Percentiles rank a stretch among this genome's conserved stretches.
Conservation (phyloP, 2,113 vertebrate genomes). For the Serinus canaria region DNA sequence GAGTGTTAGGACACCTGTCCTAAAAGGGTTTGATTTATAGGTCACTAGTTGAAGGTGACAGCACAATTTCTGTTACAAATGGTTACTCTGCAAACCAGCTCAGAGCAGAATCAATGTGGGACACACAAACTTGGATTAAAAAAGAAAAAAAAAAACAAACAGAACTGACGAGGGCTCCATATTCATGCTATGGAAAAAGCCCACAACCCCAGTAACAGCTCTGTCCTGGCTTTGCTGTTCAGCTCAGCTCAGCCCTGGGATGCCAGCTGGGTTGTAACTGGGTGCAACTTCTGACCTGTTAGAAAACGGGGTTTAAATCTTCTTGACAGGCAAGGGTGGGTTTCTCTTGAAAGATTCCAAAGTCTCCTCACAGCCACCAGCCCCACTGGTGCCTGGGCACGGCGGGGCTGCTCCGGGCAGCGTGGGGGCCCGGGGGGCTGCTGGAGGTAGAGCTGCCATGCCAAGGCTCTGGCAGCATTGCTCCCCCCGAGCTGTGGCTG, state of each 20-base stretch:
- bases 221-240: not conserved
- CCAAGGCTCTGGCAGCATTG: not conserved
- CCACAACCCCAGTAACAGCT: not conserved
- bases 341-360: not conserved
- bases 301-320: not conserved
- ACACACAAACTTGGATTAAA: not conserved
- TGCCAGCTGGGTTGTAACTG: not conserved
- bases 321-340: not conserved
- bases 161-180: not conserved
- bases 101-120: conserved; percentile 15
- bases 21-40: not conserved
- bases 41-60: conserved; percentile 27
- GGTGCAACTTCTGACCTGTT: not conserved
- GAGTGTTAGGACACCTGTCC: conserved; percentile 15
- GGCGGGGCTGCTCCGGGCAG: not conserved
- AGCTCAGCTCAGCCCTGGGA: not conserved
- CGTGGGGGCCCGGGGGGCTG: not conserved
- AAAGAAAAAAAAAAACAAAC: not conserved
- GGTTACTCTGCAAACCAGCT: conserved; percentile 46
- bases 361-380: not conserved
- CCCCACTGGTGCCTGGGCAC: not conserved
- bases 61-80: not conserved
- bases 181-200: not conserved
- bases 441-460: conserved; percentile 33
- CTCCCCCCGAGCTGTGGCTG: conserved; percentile 45